Conservation (phyloP, 1,140 invertebrate genomes). For the Camponotus pennsylvanicus region DNA sequence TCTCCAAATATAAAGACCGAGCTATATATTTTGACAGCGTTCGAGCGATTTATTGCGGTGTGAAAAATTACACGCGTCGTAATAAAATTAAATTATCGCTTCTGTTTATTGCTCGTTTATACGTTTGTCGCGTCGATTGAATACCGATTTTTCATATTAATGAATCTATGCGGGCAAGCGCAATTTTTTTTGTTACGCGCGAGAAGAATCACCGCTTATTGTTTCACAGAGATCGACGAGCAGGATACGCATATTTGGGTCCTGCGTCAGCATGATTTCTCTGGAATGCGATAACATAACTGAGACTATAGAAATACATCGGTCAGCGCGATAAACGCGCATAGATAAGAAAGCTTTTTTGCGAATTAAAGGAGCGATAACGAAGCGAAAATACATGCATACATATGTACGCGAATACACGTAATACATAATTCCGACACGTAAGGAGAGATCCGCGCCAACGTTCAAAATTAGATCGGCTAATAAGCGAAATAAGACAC, state of each 20-base stretch:
- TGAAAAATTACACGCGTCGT: neutral
- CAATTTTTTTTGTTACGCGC: neutral
- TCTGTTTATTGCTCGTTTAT: neutral
- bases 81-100: neutral
- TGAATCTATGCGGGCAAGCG: neutral
- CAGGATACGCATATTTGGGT: neutral
- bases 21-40: neutral
- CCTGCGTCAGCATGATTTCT: neutral
- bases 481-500: neutral
- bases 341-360: neutral
- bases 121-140: neutral
- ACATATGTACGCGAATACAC: too few relatives aligned
- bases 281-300: neutral
- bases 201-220: neutral
- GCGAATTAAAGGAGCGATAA: neutral
- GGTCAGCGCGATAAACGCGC: neutral
- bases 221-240: neutral
- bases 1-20: neutral
- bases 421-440: neutral
- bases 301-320: neutral
- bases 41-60: neutral
- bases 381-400: neutral
- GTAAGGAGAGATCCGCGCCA: too few relatives aligned
- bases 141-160: slow-evolving; percentile 22
- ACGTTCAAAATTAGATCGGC: too few relatives aligned